Base-by-base conservation (phyloP, 2,797 vertebrate species). In the Alosa sapidissima region DNA sequence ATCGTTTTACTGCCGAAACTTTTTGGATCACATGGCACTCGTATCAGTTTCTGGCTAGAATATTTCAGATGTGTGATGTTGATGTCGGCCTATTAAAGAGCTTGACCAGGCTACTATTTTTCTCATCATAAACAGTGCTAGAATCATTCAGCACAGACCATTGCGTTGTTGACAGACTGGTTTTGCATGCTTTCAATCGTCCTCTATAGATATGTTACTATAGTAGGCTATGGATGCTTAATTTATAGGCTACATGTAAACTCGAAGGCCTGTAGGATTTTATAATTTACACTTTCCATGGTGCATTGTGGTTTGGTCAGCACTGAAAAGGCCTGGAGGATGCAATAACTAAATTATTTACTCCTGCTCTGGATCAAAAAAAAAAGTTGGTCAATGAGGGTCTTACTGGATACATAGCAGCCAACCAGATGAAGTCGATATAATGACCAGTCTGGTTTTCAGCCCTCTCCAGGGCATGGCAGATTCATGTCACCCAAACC, bases 401-500 rank as follows among this genome's bases (percentile, higher is more conserved):
- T 87, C 85, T 83, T 87, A 86, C 86, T 89, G 85, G 81, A 87
- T 7, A 87, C 89, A 86, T 81, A 85, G 85, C 88, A 75, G 89
- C 86, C 85, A 89, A 90, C 88, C 87, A 33, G 88, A 90, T 89
- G 85, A 85, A 92, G 93, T 94, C 91, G 88, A 92, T 92, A 85
- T 84, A 88, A 92, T 84, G 87, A 88, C 72, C 55, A 81, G 48
- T 83, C 82, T 83, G 86, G 55, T 83, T 82, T 81, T 84, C 48
- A 3, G 83, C 58, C 85, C 86, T 45, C 16, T 41, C 16, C 72
- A 45, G 49, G 14, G 48, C 88, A 60, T 84, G 90, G 91, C 91
- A 90, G 86, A 92, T 90, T 89, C 86, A 89, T 93, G 91, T 92
- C 91, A 91, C 88, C 49, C 85, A 85, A 89, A 90, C 87, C 90